Conservation (phyloP, 2,113 vertebrate genomes). For the Protobothrops mucrosquamatus region DNA sequence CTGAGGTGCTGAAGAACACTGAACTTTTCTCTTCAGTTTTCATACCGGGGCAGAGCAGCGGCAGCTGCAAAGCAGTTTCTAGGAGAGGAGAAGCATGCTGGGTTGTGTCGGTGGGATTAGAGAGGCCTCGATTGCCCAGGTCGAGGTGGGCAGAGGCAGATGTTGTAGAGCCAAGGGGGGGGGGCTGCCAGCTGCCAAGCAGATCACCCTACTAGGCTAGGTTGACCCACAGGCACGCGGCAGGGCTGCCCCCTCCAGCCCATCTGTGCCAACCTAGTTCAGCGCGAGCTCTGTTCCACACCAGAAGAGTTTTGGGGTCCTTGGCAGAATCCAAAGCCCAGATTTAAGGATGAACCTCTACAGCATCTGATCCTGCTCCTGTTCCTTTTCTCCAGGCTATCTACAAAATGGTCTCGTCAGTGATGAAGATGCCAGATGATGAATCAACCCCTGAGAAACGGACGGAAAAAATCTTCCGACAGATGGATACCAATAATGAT, state of each 20-base stretch:
- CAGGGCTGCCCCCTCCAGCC: background rate
- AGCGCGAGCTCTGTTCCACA: background rate
- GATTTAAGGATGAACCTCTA: too few species aligned
- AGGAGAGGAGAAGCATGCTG: background rate
- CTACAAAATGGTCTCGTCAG: constrained; percentile 99
- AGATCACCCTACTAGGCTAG: background rate
- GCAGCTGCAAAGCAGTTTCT: background rate
- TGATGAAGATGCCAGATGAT: constrained; percentile 99
- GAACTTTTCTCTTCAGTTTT: background rate
- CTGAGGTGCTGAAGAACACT: background rate
- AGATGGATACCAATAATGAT: constrained; percentile 99
- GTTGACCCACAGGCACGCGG: background rate
- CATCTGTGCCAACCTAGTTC: background rate
- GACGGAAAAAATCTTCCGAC: constrained; percentile 99
- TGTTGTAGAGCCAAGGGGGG: background rate
- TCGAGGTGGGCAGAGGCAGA: background rate
- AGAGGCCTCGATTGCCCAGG: background rate
- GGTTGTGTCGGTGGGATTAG: background rate
- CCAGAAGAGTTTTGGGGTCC: background rate
- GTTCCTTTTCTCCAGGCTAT: constrained; percentile 80
- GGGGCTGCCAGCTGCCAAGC: background rate
- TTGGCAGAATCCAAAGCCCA: background rate
- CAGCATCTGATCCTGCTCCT: background rate
- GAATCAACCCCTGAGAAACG: constrained; percentile 98
- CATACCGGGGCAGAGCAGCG: background rate